Percentiles rank a stretch among this genome's conserved stretches.
Conservation (phyloP, 2,113 vertebrate species). For the Protobothrops flavoviridis region DNA sequence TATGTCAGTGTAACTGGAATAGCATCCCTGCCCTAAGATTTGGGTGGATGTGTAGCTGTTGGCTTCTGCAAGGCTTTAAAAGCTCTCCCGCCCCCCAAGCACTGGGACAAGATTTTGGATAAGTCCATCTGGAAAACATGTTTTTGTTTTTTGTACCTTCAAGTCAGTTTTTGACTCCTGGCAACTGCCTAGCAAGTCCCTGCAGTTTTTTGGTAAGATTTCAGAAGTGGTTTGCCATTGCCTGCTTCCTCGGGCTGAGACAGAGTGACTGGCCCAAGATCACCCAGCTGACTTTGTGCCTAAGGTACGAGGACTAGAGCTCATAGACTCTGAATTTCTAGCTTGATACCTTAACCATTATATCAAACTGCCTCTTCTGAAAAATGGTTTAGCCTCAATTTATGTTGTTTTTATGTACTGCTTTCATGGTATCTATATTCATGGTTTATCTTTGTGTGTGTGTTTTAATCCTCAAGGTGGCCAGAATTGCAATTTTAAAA, state of each 20-base stretch:
- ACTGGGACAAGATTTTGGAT: not conserved
- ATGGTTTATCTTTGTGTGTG: not conserved
- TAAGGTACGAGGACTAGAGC: not conserved
- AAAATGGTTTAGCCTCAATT: not conserved
- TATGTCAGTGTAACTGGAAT: not conserved
- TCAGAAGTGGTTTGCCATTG: not conserved
- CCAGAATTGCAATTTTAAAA: not conserved
- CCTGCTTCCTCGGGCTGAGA: not conserved
- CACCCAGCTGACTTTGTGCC: not conserved
- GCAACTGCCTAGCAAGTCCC: not conserved
- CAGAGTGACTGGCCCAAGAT: not conserved
- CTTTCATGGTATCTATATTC: not conserved
- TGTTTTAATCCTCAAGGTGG: not conserved
- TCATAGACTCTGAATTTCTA: not conserved
- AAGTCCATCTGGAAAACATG: not conserved
- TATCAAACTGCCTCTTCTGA: not conserved
- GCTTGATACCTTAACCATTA: not conserved
- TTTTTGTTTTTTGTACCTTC: not conserved
- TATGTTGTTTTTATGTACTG: not conserved
- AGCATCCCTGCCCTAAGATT: not conserved
- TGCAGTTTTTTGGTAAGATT: not conserved
- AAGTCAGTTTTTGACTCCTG: not conserved
- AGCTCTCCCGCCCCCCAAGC: rapidly evolving
- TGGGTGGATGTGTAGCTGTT: not conserved
- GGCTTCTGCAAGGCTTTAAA: not conserved